phyloP scores from a whole-genome alignment of 2,113 vertebrate species.

The Chauna torquata region DNA sequence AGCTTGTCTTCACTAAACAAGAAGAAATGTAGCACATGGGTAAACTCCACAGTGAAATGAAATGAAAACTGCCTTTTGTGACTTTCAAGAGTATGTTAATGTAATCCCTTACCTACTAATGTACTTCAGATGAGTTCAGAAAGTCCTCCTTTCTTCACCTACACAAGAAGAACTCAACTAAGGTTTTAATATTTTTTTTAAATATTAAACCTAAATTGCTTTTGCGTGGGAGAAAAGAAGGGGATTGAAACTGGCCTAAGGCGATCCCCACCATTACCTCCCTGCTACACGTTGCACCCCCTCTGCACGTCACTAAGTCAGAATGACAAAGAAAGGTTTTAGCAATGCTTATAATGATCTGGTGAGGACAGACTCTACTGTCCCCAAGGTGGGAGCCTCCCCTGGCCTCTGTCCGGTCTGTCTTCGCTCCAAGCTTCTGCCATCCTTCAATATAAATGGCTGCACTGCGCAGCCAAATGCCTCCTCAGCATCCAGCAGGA shows the following conservation, averaged over 20 bases:
- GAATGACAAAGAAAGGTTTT: not conserved
- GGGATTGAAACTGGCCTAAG: not conserved
- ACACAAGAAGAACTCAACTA: not conserved
- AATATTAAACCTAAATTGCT: slow-evolving; percentile 21
- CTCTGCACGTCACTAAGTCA: not conserved
- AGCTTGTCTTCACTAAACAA: not conserved
- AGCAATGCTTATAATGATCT: not conserved
- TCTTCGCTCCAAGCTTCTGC: not conserved
- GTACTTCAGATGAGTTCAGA: not conserved
- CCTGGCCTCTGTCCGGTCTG: not conserved
- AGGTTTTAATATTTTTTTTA: not conserved
- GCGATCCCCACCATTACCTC: accelerated
- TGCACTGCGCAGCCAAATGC: not conserved
- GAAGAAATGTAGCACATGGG: not conserved
- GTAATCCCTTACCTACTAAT: not conserved
- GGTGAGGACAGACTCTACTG: not conserved
- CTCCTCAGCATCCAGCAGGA: slow-evolving; percentile 7
- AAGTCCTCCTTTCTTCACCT: not conserved
- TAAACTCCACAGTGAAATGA: not conserved
- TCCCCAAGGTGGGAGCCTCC: not conserved
- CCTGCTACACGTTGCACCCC: not conserved
- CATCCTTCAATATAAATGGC: not conserved
- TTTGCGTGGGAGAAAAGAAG: not conserved
- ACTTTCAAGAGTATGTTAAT: not conserved
- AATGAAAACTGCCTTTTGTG: not conserved